phyloP scores from a whole-genome alignment of 2,797 vertebrate species.

The Anolis apletophallus region DNA sequence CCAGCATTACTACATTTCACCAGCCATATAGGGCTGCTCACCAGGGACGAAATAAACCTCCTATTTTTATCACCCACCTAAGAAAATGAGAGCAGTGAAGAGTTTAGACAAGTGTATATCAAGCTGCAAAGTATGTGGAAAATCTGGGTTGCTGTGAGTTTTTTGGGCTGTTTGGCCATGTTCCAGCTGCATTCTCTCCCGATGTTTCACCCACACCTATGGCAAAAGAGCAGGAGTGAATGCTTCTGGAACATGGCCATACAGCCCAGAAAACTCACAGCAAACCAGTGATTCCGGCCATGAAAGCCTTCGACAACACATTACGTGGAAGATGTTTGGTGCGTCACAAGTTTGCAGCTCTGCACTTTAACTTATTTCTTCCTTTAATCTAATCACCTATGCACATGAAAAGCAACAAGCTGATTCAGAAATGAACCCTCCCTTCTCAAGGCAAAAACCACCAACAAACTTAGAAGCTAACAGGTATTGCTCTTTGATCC shows the following conservation, averaged over 20 bases:
- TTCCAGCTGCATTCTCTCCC: too few relatives aligned
- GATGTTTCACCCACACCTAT: too few relatives aligned
- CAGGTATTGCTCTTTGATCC: background rate
- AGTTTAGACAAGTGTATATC: background rate
- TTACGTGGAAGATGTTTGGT: background rate
- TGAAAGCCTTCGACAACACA: too few relatives aligned
- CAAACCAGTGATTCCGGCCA: too few relatives aligned
- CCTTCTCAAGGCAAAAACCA: background rate
- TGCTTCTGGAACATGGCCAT: too few relatives aligned
- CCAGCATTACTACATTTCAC: background rate
- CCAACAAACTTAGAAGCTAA: background rate
- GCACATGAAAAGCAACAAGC: background rate
- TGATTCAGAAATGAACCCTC: background rate
- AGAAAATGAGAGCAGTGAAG: background rate
- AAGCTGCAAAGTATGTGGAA: background rate
- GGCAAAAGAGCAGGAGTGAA: too few relatives aligned
- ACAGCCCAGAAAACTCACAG: too few relatives aligned
- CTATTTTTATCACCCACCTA: background rate
- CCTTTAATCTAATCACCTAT: background rate
- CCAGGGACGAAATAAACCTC: background rate
- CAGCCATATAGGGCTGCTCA: background rate
- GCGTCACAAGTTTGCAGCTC: background rate
- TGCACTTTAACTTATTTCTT: background rate
- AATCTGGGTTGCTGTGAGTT: too few relatives aligned
- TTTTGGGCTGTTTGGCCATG: too few relatives aligned